Base-by-base conservation (phyloP, 1,140 invertebrate genomes). In the Latrodectus geometricus region DNA sequence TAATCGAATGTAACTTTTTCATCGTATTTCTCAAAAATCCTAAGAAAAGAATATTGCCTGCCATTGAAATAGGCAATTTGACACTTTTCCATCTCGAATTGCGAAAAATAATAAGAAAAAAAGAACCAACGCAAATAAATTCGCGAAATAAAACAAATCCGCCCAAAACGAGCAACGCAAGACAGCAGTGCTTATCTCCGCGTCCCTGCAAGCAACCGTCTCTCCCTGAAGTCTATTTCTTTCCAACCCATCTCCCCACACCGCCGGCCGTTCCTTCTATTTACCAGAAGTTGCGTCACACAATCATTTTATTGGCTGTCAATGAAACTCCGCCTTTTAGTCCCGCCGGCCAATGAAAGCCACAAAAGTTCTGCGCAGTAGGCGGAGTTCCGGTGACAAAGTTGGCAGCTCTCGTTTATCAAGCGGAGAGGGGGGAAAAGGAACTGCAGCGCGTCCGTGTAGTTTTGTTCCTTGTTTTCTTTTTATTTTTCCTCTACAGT, bases 321-420 rank as follows among this genome's bases (percentile, higher is more conserved):
- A 83, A 83, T 15, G 9, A 20, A 74, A 74, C 80, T 73, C 80
- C 80, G 80, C 80, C 80, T 50, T 35, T 20, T 35, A 83, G 48
- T n/a, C 17, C 49, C 72, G 0, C 15, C 17, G 11, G 15, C 80
- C 80, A 83, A 66, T 83, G n/a, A 21, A 20, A 49, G 56, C 9
- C 9, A 56, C 49, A 80, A n/a, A 9, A 35, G 1, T 48, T 66
- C 61, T 8, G n/a, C 0, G 49, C 21, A 65, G 23, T 12, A 74
- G 80, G 80, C 35, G 80, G 69, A 17, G 70, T 20, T 54, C n/a
- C 79, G 11, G 69, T 83, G 80, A 81, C 79, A 81, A 81, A 81
- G 52, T 83, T 83, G 80, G 80, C 80, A 83, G 80, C 70, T 74
- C 80, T 83, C 80, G 80, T 83, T 83, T 74, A 74, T 83, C 80